A percentile compares a stretch with the other conserved stretches of the same genome.
Conservation (phyloP, 2,113 vertebrate genomes). For the Python bivittatus region DNA sequence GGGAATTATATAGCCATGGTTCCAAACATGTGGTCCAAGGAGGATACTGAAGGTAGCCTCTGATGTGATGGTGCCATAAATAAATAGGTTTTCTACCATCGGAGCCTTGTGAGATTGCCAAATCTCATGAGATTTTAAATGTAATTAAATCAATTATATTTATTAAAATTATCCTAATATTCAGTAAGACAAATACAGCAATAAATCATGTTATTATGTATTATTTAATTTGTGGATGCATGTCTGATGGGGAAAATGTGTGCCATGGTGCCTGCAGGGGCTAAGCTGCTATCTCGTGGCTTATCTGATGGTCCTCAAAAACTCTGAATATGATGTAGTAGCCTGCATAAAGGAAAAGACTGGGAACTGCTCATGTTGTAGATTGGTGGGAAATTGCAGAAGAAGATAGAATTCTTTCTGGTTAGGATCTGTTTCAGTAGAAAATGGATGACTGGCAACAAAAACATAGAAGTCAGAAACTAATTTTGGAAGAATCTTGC, state of each 20-base stretch:
- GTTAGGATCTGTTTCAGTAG: background rate
- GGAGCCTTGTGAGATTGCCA: background rate
- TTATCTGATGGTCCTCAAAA: background rate
- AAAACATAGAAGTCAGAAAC: background rate
- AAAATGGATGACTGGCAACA: background rate
- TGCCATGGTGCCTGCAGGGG: background rate
- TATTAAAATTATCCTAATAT: background rate
- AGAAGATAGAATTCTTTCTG: background rate
- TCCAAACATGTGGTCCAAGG: background rate
- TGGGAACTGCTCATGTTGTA: background rate
- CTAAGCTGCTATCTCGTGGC: background rate
- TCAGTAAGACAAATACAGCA: background rate
- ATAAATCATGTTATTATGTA: background rate
- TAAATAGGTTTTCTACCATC: background rate
- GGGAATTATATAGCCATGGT: background rate
- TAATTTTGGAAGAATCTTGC: slow-evolving; percentile 2
- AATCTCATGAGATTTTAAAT: background rate
- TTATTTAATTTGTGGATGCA: background rate
- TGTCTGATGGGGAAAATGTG: background rate
- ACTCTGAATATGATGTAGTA: background rate
- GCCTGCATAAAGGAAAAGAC: background rate
- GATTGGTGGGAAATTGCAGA: background rate
- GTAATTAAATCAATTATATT: background rate
- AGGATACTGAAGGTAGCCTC: background rate
- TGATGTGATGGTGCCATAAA: background rate